phyloP scores from a whole-genome alignment of 1,140 invertebrate genomes.

The Druon quercuslanigerum region DNA sequence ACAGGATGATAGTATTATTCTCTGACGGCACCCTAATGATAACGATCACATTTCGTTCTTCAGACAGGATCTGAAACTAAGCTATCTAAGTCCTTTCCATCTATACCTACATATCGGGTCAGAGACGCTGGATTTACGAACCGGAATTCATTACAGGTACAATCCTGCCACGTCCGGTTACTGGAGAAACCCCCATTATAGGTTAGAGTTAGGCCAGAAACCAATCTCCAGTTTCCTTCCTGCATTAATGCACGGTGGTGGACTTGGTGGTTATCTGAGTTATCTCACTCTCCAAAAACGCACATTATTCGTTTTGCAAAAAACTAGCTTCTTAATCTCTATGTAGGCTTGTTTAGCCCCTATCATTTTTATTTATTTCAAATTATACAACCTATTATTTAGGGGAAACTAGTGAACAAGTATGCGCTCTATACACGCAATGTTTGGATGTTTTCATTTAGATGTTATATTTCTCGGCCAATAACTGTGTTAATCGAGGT shows the following conservation, averaged over 20 bases:
- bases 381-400: too few species aligned
- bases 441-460: too few species aligned
- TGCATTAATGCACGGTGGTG: conserved; percentile 41
- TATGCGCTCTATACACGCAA: too few species aligned
- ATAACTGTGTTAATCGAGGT: too few species aligned
- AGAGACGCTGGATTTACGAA: conserved; percentile 37
- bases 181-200: conserved; percentile 10
- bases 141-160: conserved; percentile 48
- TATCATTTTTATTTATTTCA: too few species aligned
- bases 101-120: neutral
- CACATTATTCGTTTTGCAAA: neutral
- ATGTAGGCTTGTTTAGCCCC: too few species aligned
- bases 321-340: neutral
- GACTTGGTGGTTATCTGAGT: conserved; percentile 19
- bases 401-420: too few species aligned
- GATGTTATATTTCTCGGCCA: too few species aligned
- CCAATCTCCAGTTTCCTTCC: conserved; percentile 47
- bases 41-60: conserved; percentile 13
- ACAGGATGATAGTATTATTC: neutral
- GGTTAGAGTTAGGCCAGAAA: conserved; percentile 28
- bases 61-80: conserved; percentile 10
- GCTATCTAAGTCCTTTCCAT: conserved; percentile 4
- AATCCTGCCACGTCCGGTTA: conserved; percentile 39
- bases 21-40: neutral
- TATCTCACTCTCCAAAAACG: neutral